A percentile compares a stretch with the other conserved stretches of the same genome.
These are phyloP conservation scores for Hemiscyllium ocellatum DNA, from an alignment of 2,113 vertebrate genomes.

Conservation along the genomic window DNA sequence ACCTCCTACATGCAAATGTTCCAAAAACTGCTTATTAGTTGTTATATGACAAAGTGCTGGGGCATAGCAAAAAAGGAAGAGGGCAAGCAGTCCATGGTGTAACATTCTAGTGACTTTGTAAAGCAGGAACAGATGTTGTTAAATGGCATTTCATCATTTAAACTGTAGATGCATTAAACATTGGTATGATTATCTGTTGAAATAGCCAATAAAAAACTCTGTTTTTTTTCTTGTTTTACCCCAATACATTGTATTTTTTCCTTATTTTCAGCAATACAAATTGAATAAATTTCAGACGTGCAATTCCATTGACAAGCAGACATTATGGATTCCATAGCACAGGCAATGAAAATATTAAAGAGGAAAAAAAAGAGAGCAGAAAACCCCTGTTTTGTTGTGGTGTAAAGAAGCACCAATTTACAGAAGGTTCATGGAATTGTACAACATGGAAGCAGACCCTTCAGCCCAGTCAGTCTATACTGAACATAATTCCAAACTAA, in stretches of 20 bases:
- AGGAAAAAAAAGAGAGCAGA: not conserved
- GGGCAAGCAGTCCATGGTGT: not conserved
- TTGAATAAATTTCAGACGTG: not conserved
- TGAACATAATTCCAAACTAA: no score
- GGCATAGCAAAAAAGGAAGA: not conserved
- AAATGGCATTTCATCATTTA: not conserved
- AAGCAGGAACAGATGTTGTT: conserved; percentile 26
- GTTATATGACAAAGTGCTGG: not conserved
- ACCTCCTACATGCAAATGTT: not conserved
- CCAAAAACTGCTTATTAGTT: not conserved
- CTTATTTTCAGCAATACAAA: not conserved
- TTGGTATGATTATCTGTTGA: not conserved
- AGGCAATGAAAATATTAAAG: not conserved
- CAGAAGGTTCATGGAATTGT: not conserved
- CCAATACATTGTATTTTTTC: not conserved
- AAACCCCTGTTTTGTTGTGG: not conserved
- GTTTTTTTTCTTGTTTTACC: not conserved
- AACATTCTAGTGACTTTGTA: not conserved
- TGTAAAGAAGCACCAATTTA: not conserved
- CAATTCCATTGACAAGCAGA: not conserved
- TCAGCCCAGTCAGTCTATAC: no score
- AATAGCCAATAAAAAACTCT: not conserved
- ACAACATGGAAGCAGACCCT: no score
- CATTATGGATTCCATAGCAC: not conserved
- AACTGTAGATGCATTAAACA: not conserved